These are phyloP conservation scores for Malurus splendens DNA, from an alignment of 2,797 vertebrate species.

Conservation along the genomic window DNA sequence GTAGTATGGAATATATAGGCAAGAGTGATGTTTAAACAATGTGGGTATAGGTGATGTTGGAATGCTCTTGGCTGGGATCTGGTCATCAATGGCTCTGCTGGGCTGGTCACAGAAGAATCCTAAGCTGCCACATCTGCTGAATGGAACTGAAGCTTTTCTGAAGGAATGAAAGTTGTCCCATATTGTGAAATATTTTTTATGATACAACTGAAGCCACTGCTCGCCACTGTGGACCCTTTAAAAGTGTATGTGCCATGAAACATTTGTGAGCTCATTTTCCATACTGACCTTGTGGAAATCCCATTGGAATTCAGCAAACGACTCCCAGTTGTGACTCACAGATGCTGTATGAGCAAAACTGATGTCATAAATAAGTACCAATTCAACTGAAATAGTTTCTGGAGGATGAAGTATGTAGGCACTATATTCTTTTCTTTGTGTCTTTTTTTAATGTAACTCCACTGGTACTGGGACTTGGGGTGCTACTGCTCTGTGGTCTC, in stretches of 20 bases:
- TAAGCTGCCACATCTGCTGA: neutral
- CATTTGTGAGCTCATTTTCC: neutral
- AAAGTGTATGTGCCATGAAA: neutral
- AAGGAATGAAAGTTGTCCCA: rapidly evolving
- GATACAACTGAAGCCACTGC: rapidly evolving
- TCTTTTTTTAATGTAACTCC: neutral
- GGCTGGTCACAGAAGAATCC: neutral
- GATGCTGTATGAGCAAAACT: neutral
- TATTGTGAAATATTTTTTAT: neutral
- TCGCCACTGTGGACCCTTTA: neutral
- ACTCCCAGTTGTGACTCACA: neutral
- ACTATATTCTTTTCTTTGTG: neutral
- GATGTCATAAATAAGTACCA: neutral
- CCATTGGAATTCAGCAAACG: rapidly evolving
- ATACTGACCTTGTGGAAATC: neutral
- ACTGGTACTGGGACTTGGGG: neutral
- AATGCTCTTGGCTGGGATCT: neutral
- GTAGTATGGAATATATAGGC: neutral
- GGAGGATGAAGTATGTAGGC: neutral
- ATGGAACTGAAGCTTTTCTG: neutral
- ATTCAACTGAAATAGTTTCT: neutral
- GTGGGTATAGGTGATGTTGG: neutral
- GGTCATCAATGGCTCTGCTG: rapidly evolving
- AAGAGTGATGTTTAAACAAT: neutral
- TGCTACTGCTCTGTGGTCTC: neutral